Evolutionary conservation across 2,797 vertebrate genomes (phyloP).

Genomic region (Petrocephalus sullivani): DNA sequence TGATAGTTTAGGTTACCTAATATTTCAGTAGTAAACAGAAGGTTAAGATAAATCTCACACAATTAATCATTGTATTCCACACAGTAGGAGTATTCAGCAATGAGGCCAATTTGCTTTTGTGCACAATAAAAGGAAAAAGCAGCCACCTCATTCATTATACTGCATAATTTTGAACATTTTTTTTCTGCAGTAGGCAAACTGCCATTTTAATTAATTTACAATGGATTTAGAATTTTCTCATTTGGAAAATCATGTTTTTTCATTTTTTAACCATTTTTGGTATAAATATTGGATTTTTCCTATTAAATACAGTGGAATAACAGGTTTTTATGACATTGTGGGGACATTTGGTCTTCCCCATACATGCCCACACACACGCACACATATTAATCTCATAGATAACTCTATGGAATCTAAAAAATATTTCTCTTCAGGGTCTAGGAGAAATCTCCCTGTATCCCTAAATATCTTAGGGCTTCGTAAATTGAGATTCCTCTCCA

Average conservation of each 20-base stretch:
- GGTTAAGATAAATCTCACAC: constrained; percentile 5
- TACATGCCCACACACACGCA: not conserved
- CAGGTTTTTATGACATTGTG: not conserved
- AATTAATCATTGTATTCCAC: constrained; percentile 10
- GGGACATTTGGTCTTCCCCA: not conserved
- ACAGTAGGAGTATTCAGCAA: not conserved
- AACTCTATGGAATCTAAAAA: not conserved
- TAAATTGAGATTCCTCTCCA: not conserved
- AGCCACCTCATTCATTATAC: constrained; percentile 14
- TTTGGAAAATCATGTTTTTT: constrained; percentile 15
- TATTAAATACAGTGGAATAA: constrained; percentile 15
- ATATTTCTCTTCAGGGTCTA: not conserved
- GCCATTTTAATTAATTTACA: constrained; percentile 58
- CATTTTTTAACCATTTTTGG: constrained; percentile 3
- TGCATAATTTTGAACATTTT: not conserved
- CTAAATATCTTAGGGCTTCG: not conserved
- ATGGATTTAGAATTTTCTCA: constrained; percentile 44
- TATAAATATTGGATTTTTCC: constrained; percentile 29
- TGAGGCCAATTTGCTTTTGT: constrained; percentile 10
- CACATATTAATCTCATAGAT: not conserved
- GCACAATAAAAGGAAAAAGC: constrained; percentile 1
- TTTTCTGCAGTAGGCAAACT: constrained; percentile 41
- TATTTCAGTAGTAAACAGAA: not conserved
- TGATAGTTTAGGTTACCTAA: not conserved
- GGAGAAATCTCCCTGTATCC: not conserved